phyloP scores from a whole-genome alignment of 2,888 invertebrate genomes.

The Omphaloscelis lunosa region DNA sequence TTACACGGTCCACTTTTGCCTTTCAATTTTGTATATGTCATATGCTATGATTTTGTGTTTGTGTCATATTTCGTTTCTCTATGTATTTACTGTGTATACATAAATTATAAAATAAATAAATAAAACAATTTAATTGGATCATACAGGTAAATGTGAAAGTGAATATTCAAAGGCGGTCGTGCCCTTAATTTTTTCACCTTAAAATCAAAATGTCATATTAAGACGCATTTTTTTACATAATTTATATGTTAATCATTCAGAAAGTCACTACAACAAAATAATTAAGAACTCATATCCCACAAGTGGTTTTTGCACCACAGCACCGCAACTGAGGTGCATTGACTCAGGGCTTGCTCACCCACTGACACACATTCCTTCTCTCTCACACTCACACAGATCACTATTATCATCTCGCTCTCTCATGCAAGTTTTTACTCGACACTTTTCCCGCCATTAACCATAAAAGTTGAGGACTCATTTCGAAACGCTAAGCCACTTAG shows the following conservation, averaged over 20 bases:
- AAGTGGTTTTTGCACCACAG: conserved; percentile 54
- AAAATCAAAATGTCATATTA: conserved; percentile 20
- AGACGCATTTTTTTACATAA: conserved; percentile 4
- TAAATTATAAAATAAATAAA: too few relatives aligned
- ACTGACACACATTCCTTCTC: conserved; percentile 84
- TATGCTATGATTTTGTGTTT: too few relatives aligned
- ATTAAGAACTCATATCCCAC: conserved; percentile 57
- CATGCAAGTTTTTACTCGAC: conserved; percentile 79
- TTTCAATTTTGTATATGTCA: too few relatives aligned
- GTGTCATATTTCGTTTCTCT: too few relatives aligned
- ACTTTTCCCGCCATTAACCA: conserved; percentile 84
- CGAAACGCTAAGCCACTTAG: conserved; percentile 71
- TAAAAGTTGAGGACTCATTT: conserved; percentile 81
- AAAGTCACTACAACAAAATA: conserved; percentile 41
- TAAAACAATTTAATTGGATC: too few relatives aligned
- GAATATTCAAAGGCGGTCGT: background rate
- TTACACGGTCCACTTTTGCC: too few relatives aligned
- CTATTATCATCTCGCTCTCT: conserved; percentile 70
- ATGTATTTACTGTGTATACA: too few relatives aligned
- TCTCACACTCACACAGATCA: conserved; percentile 69
- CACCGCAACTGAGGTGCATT: conserved; percentile 76
- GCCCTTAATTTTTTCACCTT: background rate
- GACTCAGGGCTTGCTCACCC: conserved; percentile 83
- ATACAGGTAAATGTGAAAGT: background rate
- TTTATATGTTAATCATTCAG: conserved; percentile 27